Percentiles rank a stretch among this genome's conserved stretches.
Evolutionary conservation across 2,113 vertebrate species (phyloP).

Genomic region (Mesembrinibis cayennensis): DNA sequence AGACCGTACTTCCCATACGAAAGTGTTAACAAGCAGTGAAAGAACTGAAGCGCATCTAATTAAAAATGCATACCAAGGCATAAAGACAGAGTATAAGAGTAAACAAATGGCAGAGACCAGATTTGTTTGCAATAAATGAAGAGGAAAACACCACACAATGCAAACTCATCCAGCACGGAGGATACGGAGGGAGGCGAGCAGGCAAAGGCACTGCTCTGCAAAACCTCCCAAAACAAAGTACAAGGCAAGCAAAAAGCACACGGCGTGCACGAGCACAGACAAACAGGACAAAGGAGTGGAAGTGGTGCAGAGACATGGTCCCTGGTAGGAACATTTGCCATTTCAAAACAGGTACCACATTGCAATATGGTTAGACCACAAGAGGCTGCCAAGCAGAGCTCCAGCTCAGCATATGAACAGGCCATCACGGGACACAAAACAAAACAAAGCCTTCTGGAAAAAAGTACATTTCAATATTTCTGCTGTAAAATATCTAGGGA

Average conservation of each 20-base stretch:
- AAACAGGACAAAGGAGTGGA: background rate
- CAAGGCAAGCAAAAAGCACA: background rate
- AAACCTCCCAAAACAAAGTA: background rate
- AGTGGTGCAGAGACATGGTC: fast-evolving
- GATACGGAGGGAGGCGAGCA: background rate
- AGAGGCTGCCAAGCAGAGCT: background rate
- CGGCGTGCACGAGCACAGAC: fast-evolving
- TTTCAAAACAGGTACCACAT: background rate
- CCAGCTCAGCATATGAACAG: background rate
- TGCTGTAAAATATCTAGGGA: background rate
- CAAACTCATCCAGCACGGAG: conserved; percentile 55
- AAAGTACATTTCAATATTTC: background rate
- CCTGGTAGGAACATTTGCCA: background rate
- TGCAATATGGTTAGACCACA: background rate
- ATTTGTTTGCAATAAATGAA: conserved; percentile 71
- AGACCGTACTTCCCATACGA: background rate
- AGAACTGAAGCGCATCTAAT: conserved; percentile 67
- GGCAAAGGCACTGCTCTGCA: background rate
- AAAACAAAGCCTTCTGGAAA: background rate
- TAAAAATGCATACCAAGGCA: conserved; percentile 71
- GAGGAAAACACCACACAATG: conserved; percentile 69
- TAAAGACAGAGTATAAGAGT: conserved; percentile 67
- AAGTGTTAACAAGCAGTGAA: conserved; percentile 64
- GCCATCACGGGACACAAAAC: background rate
- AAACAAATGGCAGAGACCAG: conserved; percentile 71